These are phyloP conservation scores for Halcyon senegalensis DNA, from an alignment of 2,113 vertebrate species.

Conservation along the genomic window DNA sequence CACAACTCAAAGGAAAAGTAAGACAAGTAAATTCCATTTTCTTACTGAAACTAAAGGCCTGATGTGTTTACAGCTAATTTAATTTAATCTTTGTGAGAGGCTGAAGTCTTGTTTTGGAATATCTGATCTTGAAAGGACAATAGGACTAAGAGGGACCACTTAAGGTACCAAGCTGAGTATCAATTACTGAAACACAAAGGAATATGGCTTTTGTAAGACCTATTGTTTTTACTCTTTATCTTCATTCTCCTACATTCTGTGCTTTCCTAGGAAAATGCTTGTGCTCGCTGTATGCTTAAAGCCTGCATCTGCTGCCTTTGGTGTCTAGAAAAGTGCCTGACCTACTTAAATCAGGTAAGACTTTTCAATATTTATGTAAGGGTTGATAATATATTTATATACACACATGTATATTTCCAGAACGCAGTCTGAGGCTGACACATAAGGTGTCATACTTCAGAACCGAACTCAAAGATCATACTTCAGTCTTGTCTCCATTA, in stretches of 20 bases:
- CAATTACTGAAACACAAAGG: neutral
- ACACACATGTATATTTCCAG: neutral
- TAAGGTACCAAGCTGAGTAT: neutral
- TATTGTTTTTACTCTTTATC: neutral
- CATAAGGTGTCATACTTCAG: neutral
- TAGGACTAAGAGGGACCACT: neutral
- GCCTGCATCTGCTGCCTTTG: slow-evolving; percentile 98
- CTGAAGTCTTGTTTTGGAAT: neutral
- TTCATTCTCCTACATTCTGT: neutral
- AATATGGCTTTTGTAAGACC: neutral
- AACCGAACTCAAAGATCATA: neutral
- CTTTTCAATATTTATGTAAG: slow-evolving; percentile 1
- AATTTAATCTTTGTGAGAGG: neutral
- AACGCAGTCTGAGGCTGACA: neutral
- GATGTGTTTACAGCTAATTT: neutral
- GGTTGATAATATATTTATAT: neutral
- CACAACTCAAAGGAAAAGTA: slow-evolving; percentile 97
- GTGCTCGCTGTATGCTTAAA: slow-evolving; percentile 93
- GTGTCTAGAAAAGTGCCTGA: slow-evolving; percentile 99
- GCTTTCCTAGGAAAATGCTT: slow-evolving; percentile 88
- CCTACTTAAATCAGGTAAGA: slow-evolving; percentile 96
- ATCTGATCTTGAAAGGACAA: neutral
- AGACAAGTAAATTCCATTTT: slow-evolving; percentile 42
- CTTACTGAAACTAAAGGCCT: neutral
- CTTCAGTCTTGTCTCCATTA: neutral